Conservation (phyloP, 2,113 vertebrate genomes). For the Zootoca vivipara region DNA sequence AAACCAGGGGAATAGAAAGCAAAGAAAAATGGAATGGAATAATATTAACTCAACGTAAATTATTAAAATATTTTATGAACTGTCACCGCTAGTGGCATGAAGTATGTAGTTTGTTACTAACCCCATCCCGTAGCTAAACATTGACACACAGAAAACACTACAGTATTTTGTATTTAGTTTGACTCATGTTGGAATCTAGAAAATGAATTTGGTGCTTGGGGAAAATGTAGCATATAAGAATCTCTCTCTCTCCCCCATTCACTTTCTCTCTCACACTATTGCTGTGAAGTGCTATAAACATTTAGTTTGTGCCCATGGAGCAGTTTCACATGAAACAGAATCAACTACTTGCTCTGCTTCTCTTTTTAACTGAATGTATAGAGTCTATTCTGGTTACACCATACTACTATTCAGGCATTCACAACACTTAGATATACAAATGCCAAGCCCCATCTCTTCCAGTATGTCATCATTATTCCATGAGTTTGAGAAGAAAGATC, state of each 20-base stretch:
- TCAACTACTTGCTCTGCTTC: too few species aligned
- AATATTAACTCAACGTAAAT: neutral
- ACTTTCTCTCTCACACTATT: neutral
- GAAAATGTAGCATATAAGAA: constrained; percentile 33
- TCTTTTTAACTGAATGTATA: too few species aligned
- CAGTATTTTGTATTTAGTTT: constrained; percentile 12
- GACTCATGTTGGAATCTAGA: neutral
- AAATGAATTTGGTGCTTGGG: constrained; percentile 45
- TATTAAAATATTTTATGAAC: constrained; percentile 21
- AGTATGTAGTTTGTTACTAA: neutral
- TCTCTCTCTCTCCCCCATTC: neutral
- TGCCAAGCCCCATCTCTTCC: too few species aligned
- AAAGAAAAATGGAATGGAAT: constrained; percentile 15
- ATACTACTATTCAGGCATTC: too few species aligned
- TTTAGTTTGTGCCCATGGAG: constrained; percentile 23
- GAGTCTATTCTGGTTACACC: too few species aligned
- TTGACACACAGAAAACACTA: neutral
- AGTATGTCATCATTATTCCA: too few species aligned
- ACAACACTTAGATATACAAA: too few species aligned
- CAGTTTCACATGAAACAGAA: neutral
- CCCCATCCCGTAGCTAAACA: neutral
- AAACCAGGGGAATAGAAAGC: neutral
- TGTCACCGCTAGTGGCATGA: neutral
- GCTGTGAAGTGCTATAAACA: neutral
- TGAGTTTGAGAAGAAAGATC: too few species aligned